Evolutionary conservation across 2,113 vertebrate species (phyloP).

Genomic region (Lophius piscatorius): DNA sequence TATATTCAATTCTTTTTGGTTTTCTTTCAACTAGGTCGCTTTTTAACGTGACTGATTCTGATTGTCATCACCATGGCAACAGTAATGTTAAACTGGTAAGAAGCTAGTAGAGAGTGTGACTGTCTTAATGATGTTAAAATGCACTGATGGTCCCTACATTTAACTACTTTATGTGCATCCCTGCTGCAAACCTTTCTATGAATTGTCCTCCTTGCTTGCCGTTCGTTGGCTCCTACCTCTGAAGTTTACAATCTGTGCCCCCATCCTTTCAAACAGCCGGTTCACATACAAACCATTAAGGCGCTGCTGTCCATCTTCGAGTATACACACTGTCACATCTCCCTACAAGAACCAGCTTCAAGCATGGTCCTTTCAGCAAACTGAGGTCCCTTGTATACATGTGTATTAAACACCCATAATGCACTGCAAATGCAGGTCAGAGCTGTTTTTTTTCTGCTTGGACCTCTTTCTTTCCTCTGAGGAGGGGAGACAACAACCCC

Average conservation of each 20-base stretch:
- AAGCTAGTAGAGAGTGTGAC: too few relatives aligned
- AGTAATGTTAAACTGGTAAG: too few relatives aligned
- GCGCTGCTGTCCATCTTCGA: neutral
- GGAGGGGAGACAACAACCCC: neutral
- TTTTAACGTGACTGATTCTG: too few relatives aligned
- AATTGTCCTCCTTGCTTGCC: neutral
- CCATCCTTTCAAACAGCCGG: neutral
- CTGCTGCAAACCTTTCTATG: too few relatives aligned
- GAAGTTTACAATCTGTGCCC: slow-evolving; percentile 18
- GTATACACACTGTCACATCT: slow-evolving; percentile 27
- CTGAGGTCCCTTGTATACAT: neutral
- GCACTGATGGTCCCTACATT: too few relatives aligned
- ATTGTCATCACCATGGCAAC: too few relatives aligned
- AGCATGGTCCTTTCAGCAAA: slow-evolving; percentile 17
- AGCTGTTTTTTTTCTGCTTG: too few relatives aligned
- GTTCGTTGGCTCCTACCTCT: neutral
- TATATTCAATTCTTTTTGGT: too few relatives aligned
- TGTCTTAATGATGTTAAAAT: too few relatives aligned
- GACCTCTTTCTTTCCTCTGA: neutral
- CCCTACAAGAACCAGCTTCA: slow-evolving; percentile 9
- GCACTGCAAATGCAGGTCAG: slow-evolving; percentile 14
- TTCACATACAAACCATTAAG: slow-evolving; percentile 21
- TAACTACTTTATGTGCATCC: neutral
- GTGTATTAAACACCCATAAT: slow-evolving; percentile 56
- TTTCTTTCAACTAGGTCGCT: too few relatives aligned